Conservation (phyloP, 2,888 invertebrate genomes). For the Cephonodes hylas region DNA sequence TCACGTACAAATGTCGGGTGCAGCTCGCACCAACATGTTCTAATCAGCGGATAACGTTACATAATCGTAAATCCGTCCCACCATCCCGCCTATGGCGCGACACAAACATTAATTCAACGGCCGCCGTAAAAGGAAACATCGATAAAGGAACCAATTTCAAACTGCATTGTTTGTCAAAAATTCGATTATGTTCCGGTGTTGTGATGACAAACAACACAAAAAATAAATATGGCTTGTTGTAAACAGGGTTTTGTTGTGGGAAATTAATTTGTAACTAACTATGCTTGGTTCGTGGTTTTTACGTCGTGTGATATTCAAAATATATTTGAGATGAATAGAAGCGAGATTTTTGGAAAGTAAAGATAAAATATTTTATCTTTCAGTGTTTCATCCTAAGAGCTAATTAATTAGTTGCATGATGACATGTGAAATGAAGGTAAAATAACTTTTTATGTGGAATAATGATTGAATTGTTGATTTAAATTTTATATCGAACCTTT, state of each 20-base stretch:
- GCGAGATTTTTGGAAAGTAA: too few relatives aligned
- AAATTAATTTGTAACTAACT: not conserved
- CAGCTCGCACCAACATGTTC: slow-evolving; percentile 18
- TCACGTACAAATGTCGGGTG: slow-evolving; percentile 4
- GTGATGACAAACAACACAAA: slow-evolving; percentile 60
- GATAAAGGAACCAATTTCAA: slow-evolving; percentile 75
- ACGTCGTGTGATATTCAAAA: not conserved
- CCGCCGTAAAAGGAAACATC: slow-evolving; percentile 55
- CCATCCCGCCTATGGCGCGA: slow-evolving; percentile 30
- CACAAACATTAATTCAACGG: slow-evolving; percentile 53
- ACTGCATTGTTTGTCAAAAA: slow-evolving; percentile 75
- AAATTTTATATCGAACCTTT: too few relatives aligned
- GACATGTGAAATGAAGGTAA: too few relatives aligned
- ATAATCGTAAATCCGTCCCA: slow-evolving; percentile 16
- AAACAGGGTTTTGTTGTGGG: not conserved
- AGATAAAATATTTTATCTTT: not conserved
- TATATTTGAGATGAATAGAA: too few relatives aligned
- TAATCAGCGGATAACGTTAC: slow-evolving; percentile 27
- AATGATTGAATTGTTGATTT: too few relatives aligned
- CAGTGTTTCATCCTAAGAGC: not conserved
- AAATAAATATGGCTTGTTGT: slow-evolving; percentile 32
- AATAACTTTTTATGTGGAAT: too few relatives aligned
- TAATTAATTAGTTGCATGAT: too few relatives aligned
- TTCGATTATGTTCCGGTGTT: slow-evolving; percentile 69
- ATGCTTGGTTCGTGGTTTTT: too few relatives aligned